Conservation (phyloP, 2,888 invertebrate species). For the Cyaniris semiargus region DNA sequence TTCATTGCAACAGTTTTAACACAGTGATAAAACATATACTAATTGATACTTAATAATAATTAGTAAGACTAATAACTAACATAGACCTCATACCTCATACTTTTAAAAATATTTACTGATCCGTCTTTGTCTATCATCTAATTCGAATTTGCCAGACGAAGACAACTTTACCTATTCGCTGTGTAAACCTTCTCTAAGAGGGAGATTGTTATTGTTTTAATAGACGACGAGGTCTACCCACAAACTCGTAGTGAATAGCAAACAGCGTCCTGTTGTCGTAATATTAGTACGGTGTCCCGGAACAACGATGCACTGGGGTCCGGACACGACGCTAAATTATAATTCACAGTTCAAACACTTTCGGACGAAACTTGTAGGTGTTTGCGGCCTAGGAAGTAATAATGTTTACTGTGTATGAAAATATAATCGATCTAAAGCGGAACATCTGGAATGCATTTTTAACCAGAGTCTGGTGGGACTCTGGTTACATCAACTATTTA, state of each 20-base stretch:
- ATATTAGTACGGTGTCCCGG: slow-evolving; percentile 11
- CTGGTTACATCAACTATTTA: no score
- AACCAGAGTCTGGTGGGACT: no score
- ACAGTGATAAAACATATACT: no score
- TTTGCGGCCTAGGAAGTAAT: neutral
- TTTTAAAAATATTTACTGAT: neutral
- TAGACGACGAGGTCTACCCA: neutral
- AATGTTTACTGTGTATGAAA: neutral
- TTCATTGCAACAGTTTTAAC: no score
- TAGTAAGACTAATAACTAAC: no score
- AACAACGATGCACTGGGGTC: neutral
- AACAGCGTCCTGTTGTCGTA: neutral
- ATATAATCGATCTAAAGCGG: no score
- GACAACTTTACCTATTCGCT: neutral
- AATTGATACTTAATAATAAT: no score
- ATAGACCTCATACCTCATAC: no score
- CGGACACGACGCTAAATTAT: slow-evolving; percentile 12
- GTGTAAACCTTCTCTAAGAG: neutral
- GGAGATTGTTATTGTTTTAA: neutral
- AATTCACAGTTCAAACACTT: slow-evolving; percentile 7
- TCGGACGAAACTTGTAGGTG: neutral
- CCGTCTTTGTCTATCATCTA: neutral
- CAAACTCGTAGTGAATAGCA: neutral
- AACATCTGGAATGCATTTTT: no score
- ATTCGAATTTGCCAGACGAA: neutral